Percentiles rank a stretch among this genome's conserved stretches.
phyloP scores from a whole-genome alignment of 2,113 vertebrate genomes.

The Brienomyrus brachyistius region DNA sequence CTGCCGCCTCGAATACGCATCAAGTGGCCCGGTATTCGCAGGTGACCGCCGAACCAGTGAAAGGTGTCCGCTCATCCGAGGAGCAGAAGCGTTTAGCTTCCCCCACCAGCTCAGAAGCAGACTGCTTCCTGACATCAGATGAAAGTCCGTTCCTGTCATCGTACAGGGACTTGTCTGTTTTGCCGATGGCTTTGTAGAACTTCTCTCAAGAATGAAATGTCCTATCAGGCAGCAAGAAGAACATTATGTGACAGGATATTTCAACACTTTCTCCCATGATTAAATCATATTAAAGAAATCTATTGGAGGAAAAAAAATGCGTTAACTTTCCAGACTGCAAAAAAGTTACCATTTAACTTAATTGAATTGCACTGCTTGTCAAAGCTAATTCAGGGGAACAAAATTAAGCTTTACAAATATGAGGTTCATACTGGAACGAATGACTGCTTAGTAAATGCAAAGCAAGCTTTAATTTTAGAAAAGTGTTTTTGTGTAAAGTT shows the following conservation, averaged over 20 bases:
- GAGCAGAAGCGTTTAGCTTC: not conserved
- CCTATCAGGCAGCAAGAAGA: not conserved
- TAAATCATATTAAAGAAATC: not conserved
- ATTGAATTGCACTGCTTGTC: slow-evolving; percentile 6
- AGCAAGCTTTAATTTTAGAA: not conserved
- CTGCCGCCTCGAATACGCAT: not conserved
- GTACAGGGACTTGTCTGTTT: not conserved
- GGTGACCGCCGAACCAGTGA: not conserved
- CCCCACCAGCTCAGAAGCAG: not conserved
- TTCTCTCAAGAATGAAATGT: not conserved
- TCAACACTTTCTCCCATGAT: not conserved
- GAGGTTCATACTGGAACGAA: not conserved
- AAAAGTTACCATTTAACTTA: slow-evolving; percentile 2
- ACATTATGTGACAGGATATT: not conserved
- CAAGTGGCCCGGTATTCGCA: not conserved
- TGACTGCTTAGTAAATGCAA: not conserved
- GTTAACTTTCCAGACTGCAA: not conserved
- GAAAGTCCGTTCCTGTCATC: not conserved
- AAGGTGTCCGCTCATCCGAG: not conserved
- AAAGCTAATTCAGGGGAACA: not conserved
- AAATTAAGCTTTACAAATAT: slow-evolving; percentile 5
- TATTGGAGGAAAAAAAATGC: not conserved
- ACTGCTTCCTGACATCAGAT: not conserved
- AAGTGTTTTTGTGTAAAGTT: slow-evolving; percentile 4
- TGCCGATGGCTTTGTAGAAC: not conserved